Conservation (phyloP, 2,888 invertebrate genomes). For the Plagiodera versicolora region DNA sequence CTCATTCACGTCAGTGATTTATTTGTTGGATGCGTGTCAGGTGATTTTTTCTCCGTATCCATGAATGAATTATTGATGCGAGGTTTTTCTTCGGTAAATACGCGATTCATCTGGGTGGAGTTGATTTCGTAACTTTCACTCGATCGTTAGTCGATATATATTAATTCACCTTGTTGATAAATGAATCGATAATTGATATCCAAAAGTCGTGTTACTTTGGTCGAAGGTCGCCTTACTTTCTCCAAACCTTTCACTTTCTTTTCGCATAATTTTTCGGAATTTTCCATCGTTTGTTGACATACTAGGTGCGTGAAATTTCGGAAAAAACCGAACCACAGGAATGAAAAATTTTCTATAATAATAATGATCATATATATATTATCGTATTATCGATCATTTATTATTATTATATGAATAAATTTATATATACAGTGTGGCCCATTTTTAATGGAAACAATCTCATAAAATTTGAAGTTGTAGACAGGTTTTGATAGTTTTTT, state of each 20-base stretch:
- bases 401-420: too few relatives aligned
- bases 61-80: background rate
- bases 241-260: background rate
- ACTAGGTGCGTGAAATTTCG: too few relatives aligned
- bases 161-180: background rate
- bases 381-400: too few relatives aligned
- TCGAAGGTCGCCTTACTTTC: background rate
- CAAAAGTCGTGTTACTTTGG: background rate
- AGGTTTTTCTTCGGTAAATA: background rate
- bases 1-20: background rate
- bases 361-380: too few relatives aligned
- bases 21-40: background rate
- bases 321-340: too few relatives aligned
- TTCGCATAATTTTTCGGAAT: background rate
- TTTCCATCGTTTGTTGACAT: too few relatives aligned
- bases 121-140: background rate
- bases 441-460: too few relatives aligned
- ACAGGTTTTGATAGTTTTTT: too few relatives aligned
- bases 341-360: too few relatives aligned
- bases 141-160: background rate
- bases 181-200: background rate
- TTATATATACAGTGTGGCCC: too few relatives aligned
- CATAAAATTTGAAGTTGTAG: too few relatives aligned
- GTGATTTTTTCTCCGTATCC: background rate
- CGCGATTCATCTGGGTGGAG: background rate